Evolutionary conservation across 2,797 vertebrate species (phyloP), one percentile per base, ranked within the genome.

Genomic region (Cichlasoma orientale): DNA sequence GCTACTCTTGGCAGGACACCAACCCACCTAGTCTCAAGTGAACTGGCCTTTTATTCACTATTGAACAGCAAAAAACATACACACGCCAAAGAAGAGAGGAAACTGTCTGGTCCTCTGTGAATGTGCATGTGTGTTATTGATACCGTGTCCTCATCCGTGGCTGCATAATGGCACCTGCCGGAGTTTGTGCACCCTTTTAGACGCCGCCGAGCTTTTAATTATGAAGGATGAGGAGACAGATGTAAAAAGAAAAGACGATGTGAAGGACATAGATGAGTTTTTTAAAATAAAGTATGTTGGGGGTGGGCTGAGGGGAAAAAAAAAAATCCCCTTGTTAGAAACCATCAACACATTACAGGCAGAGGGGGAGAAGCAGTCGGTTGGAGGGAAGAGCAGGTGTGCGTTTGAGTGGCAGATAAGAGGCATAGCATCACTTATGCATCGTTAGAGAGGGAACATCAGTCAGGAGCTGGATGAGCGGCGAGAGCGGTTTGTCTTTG

Each of bases 401-500:
- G 80, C 25, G 75, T 90, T 88, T 93, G 93, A 94, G 90, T 93
- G 93, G 91, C 90, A 92, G 89, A 92, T 89, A 91, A 93, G 91
- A 91, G 82, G 86, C 91, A 86, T 63, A 86, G 84, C 87, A 88
- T 90, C 90, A 88, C 85, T 92, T 92, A 91, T 90, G 89, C 88
- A 87, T 93, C 79, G 79, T 92, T 92, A 90, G 88, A 86, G 83
- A 86, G 84, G 56, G 79, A 89, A 87, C 90, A 92, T 94, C 90
- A 90, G 84, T 89, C 90, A 89, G 88, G 76, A 85, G 73, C 85
- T 75, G 80, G 57, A 85, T 83, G 90, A 89, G 83, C 55, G 5
- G 75, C 10, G 41, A 69, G 79, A 72, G 77, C 25, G 13, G 75
- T 86, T 84, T 81, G 82, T 87, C 80, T 88, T 78, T 88, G 82